Evolutionary conservation across 2,113 vertebrate genomes (phyloP), one percentile per base, ranked within the genome.

Genomic region (Cinclus cinclus): DNA sequence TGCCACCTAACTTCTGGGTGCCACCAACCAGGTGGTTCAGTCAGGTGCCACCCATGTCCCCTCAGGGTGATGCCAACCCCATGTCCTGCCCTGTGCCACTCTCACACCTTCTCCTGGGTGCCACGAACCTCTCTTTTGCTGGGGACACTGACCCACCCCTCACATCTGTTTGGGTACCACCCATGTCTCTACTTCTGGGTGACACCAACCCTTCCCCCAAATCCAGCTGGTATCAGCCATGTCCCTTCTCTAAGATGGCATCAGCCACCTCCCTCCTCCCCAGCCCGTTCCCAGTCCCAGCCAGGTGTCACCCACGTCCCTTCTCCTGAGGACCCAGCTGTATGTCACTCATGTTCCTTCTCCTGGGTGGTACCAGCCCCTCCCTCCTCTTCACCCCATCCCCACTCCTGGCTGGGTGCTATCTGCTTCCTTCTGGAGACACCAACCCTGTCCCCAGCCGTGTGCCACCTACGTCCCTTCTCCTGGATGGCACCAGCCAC

Each of bases 251-350:
- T 21, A 44, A 56, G 83, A 19, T 73, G 64, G 31, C 64, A 83
- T 27, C 59, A 37, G 18, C 31, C 49, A 24, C 55, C 23, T 71
- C 17, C 7, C 7, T 50, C 42, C 67, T 58, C 42, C 27, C 50
- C 27, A 13, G 3, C 8, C 16, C 1, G 0, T 46, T 30, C 52
- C 37, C 79, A 42, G 0, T 17, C 31, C 60, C 30, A 11, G 46
- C 39, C 20, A 44, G 18, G 28, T 49, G 39, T 16, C 74, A 69
- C 5, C 39, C 22, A 14, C 4, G 9, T 79, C 35, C 47, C 31
- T 47, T 11, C 47, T 44, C 42, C 37, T 49, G 68, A 21, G n/a
- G 52, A 65, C 42, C 20, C 69, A 56, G 24, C 31, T 11, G 18
- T 6, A 16, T 37, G 25, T 17, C 37, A 35, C 27, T 35, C 39